phyloP scores from a whole-genome alignment of 2,797 vertebrate species.

The Chrysocyon brachyurus region DNA sequence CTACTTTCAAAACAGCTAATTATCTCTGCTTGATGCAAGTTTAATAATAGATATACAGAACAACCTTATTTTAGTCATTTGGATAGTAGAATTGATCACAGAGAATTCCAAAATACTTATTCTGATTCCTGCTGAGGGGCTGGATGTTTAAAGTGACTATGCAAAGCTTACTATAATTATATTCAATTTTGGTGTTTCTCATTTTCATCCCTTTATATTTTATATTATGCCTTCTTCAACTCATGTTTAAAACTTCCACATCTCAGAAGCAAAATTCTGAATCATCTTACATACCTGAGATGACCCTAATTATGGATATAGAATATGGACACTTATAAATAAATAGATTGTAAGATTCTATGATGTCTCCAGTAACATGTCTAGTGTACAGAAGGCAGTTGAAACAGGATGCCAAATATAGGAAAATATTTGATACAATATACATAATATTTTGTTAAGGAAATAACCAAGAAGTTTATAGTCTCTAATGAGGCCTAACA shows the following conservation, averaged over 20 bases:
- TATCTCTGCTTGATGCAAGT: not conserved
- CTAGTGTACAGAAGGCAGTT: not conserved
- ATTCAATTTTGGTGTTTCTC: not conserved
- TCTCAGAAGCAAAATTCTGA: not conserved
- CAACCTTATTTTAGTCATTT: slow-evolving; percentile 6
- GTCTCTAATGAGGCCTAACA: not conserved
- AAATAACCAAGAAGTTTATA: not conserved
- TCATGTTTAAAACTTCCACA: not conserved
- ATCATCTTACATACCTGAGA: not conserved
- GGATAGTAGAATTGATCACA: not conserved
- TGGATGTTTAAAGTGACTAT: not conserved
- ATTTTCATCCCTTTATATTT: slow-evolving; percentile 1
- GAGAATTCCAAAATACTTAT: not conserved
- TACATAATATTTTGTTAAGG: not conserved
- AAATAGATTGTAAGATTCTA: not conserved
- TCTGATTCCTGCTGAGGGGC: not conserved
- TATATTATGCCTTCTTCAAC: not conserved
- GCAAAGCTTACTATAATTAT: not conserved
- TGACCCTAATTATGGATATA: not conserved
- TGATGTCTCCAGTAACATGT: not conserved
- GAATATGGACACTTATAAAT: not conserved
- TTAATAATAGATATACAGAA: slow-evolving; percentile 19
- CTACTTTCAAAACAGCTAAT: slow-evolving; percentile 50
- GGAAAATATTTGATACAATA: not conserved
- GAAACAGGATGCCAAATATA: not conserved